phyloP scores from a whole-genome alignment of 1,140 invertebrate species.

The Branchinecta lindahli region DNA sequence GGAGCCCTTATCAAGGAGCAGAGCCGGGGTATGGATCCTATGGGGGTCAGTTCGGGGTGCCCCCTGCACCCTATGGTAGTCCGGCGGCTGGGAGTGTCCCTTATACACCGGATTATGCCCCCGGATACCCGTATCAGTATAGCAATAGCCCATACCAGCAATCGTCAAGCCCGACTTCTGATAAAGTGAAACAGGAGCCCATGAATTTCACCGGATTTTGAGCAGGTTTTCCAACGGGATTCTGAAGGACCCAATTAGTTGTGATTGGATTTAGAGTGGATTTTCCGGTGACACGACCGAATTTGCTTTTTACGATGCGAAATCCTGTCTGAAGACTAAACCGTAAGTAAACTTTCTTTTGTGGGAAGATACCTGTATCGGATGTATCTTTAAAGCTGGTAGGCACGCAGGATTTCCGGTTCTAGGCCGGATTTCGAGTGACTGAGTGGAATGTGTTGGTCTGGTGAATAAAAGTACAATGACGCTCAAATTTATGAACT shows the following conservation, averaged over 20 bases:
- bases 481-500: slow-evolving; percentile 3
- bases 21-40: background rate
- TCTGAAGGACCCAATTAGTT: no score
- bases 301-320: no score
- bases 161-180: background rate
- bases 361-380: no score
- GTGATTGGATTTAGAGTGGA: no score
- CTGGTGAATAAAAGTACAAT: slow-evolving; percentile 6
- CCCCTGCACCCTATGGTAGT: background rate
- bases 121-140: slow-evolving; percentile 1
- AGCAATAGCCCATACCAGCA: slow-evolving; percentile 5
- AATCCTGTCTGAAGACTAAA: no score
- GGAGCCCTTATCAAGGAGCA: background rate
- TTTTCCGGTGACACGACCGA: no score
- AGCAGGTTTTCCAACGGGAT: background rate
- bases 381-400: no score
- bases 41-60: background rate
- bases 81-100: background rate
- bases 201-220: background rate
- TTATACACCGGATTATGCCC: background rate
- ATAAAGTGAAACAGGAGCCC: background rate
- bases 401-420: no score
- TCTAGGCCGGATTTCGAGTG: no score
- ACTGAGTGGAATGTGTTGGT: background rate
- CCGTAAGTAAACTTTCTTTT: no score